These are phyloP conservation scores for Calyptommatus sinebrachiatus DNA, from an alignment of 2,113 vertebrate species.

Conservation along the genomic window DNA sequence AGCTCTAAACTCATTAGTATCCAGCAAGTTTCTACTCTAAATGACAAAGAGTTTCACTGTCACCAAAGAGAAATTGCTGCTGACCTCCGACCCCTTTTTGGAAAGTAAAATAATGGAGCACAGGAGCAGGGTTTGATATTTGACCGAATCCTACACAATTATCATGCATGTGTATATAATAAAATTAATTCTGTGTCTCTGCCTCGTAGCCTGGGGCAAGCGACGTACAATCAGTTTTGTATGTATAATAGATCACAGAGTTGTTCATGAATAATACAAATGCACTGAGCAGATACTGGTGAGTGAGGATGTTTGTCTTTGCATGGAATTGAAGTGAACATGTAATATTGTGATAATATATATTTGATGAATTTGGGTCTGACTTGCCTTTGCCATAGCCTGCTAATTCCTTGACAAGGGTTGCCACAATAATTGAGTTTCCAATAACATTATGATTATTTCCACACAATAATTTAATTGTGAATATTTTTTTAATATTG, in stretches of 20 bases:
- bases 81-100: conserved; percentile 72
- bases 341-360: conserved; percentile 99
- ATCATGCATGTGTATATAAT: conserved; percentile 99
- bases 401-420: conserved; percentile 98
- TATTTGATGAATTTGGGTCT: conserved; percentile 99
- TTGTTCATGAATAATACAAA: conserved; percentile 99
- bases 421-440: conserved; percentile 99
- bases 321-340: conserved; percentile 99
- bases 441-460: conserved; percentile 99
- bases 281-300: conserved; percentile 88
- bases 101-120: conserved; percentile 72
- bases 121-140: conserved; percentile 82
- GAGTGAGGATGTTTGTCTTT: conserved; percentile 98
- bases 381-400: conserved; percentile 97
- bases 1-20: conserved; percentile 61
- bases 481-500: conserved; percentile 95
- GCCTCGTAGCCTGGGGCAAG: conserved; percentile 85
- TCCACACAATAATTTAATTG: conserved; percentile 99
- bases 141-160: conserved; percentile 95
- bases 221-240: conserved; percentile 98
- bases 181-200: conserved; percentile 99
- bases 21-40: conserved; percentile 68
- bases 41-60: conserved; percentile 75
- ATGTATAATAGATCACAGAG: conserved; percentile 99
- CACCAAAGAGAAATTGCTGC: conserved; percentile 67